Base-by-base conservation (phyloP, 64 coral and sea anemone species). In the Montipora sp. region DNA sequence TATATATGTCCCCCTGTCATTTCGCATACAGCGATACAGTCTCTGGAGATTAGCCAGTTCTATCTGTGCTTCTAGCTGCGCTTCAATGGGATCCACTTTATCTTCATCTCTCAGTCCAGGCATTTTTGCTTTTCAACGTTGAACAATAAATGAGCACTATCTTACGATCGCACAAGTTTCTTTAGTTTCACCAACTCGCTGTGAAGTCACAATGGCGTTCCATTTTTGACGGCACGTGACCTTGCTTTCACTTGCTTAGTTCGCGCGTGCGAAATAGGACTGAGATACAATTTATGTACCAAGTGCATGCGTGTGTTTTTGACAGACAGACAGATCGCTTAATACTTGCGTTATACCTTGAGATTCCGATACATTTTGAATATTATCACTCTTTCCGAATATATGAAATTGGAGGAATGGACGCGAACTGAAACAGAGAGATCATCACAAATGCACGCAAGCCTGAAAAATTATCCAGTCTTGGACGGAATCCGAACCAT, bases 11-110 rank as follows among this genome's bases (percentile, higher is more conserved):
- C 89, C 96, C 55, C 89, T 99, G 73, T 96, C 98, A 75, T 94
- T 99, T 60, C 84, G 75, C 98, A 99, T 87, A 74, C 78, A 96
- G 59, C 94, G 91, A 49, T 96, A 94, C 51, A 96, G 92, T n/a
- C 94, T 77, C 43, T 96, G 94, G 13, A 99, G 77, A 66, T 78
- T 81, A 19, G 85, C 77, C 11, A 99, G 79, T 2, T 99, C 98
- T 85, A 94, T 92, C 65, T 96, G 92, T 4, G 92, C 88, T 58
- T 99, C 97, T 2, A 94, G 88, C 58, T 96, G 97, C 1, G 84
- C 97, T 55, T 98, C 94, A 58, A 84, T 58, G 10, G 94, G 88
- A 89, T 98, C 98, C 1, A 92, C 84, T 87, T 93, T 96, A 8
- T 96, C 95, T 55, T 99, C 98, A 19, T 96, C 95, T 80, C 80